Conservation (phyloP, 2,888 invertebrate species). For the Tetrapedia diversipes region DNA sequence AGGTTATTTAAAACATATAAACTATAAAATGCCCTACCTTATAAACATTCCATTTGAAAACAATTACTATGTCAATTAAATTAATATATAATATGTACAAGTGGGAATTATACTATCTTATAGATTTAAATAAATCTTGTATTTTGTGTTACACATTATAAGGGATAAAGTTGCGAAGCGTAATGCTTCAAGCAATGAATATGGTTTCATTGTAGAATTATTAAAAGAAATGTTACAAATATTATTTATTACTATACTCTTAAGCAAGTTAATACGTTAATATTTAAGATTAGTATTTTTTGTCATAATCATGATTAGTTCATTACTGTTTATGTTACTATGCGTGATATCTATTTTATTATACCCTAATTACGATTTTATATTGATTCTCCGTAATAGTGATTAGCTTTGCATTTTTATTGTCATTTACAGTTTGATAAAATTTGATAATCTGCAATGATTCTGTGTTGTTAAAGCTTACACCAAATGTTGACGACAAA, state of each 20-base stretch:
- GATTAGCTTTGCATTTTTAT: conserved; percentile 14
- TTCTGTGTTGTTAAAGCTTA: neutral
- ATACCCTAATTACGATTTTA: neutral
- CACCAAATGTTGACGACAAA: neutral
- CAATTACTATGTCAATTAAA: conserved; percentile 59
- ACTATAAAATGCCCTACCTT: conserved; percentile 43
- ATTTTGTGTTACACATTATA: conserved; percentile 16
- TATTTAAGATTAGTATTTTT: conserved; percentile 3
- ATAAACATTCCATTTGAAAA: conserved; percentile 57
- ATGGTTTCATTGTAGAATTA: conserved; percentile 10
- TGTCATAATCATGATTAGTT: conserved; percentile 20
- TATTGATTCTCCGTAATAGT: conserved; percentile 6
- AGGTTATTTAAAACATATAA: conserved; percentile 44
- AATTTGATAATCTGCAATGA: neutral
- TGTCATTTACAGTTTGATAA: neutral
- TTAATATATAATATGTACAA: conserved; percentile 37
- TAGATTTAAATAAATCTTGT: conserved; percentile 32
- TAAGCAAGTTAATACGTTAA: conserved; percentile 6
- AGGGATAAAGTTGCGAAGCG: neutral
- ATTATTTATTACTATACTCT: conserved; percentile 31
- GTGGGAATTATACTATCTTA: conserved; percentile 34
- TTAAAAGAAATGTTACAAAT: neutral
- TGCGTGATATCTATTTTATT: conserved; percentile 5
- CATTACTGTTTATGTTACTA: neutral
- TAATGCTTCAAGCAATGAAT: conserved; percentile 1